Evolutionary conservation across 1,140 invertebrate genomes (phyloP).

Genomic region (Drosophila kikkawai): DNA sequence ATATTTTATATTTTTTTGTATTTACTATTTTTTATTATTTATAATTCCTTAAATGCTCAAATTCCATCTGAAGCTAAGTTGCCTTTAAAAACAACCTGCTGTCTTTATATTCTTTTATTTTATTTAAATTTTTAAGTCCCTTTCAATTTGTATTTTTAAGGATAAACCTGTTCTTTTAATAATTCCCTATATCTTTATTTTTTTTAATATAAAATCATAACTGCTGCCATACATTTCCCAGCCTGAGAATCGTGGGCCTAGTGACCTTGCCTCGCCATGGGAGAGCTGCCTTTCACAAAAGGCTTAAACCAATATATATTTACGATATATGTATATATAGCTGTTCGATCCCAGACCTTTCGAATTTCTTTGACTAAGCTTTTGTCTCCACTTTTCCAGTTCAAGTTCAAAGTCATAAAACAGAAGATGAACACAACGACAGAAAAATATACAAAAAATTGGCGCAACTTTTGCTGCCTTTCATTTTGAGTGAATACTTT

Average conservation of each 20-base stretch:
- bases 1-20: not conserved
- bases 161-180: not conserved
- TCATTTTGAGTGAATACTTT: constrained; percentile 76
- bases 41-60: not conserved
- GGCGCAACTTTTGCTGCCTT: constrained; percentile 69
- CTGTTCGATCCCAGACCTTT: constrained; percentile 22
- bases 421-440: not conserved
- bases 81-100: not conserved
- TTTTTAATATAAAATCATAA: not conserved
- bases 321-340: not conserved
- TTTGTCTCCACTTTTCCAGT: constrained; percentile 55
- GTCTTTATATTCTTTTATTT: not conserved
- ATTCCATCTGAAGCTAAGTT: too few species aligned
- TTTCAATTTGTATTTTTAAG: not conserved
- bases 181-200: not conserved
- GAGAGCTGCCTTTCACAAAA: constrained; percentile 44
- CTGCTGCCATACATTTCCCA: not conserved
- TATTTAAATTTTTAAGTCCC: not conserved
- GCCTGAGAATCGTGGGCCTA: constrained; percentile 10
- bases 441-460: constrained; percentile 46
- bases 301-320: not conserved
- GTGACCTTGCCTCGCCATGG: constrained; percentile 38
- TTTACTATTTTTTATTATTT: not conserved
- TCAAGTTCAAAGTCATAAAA: constrained; percentile 83
- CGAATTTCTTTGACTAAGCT: constrained; percentile 30